Evolutionary conservation across 53 echinoderm and acorn worm species (phyloP), one percentile per base, ranked within the genome.

Genomic region (Holothuria leucospilota): DNA sequence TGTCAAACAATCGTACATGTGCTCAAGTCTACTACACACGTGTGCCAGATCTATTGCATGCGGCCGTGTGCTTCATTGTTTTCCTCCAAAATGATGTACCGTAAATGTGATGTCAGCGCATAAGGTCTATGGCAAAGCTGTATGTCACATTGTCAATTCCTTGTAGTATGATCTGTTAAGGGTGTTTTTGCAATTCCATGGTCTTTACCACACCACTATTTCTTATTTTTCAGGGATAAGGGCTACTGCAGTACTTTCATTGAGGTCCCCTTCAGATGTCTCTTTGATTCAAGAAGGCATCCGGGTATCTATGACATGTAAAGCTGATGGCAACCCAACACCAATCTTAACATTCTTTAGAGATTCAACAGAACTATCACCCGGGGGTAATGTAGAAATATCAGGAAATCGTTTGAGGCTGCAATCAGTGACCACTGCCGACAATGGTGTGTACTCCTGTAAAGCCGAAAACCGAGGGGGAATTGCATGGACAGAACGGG

Each of bases 361-460:
- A 30, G 92, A 94, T 70, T 85, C 70, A 26, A 69, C 82, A 20
- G 52, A 39, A 30, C 69, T 94, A 0, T 53, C 20, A 18, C 29
- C 72, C 15, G 49, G 68, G 2, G 73, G 78, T 15, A 83, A 81
- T 62, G 21, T 86, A 34, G 94, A 94, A 23, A 59, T 89, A 39
- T 60, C 51, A 7, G 84, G 82, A 26, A 85, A 79, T 42, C 71
- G 85, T 29, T 75, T 94, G 60, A 81, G 78, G 41, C 20, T 94
- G 26, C 86, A 68, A 13, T 40, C 63, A 39, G 88, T 88, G n/a
- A 49, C 73, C 24, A 59, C 85, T 6, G 70, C 81, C 13, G 90
- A 94, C 82, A 92, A 85, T 29, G 95, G 95, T 59, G 86, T 71
- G 16, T 94, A 94, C 63, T 90, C 95, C 3, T 94, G 95, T 63